Percentiles rank a stretch among this genome's conserved stretches.
phyloP scores from a whole-genome alignment of 2,888 invertebrate species.

The Erebia ligea region DNA sequence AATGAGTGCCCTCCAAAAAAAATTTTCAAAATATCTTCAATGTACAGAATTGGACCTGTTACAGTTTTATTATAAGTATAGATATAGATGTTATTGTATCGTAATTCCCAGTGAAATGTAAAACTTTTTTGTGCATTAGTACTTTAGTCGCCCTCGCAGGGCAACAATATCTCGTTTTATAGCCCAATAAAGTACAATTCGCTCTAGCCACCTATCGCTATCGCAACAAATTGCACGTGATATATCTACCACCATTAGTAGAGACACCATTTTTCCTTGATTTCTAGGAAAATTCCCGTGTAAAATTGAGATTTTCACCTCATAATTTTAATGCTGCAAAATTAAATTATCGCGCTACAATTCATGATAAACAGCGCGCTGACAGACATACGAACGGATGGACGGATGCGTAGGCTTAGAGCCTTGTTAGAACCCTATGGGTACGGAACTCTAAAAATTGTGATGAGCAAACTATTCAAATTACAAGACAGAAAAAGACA shows the following conservation, averaged over 20 bases:
- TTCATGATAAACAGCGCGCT: too few relatives aligned
- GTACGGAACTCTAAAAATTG: too few relatives aligned
- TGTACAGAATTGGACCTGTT: too few relatives aligned
- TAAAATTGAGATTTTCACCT: neutral
- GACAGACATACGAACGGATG: too few relatives aligned
- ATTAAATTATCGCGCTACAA: too few relatives aligned
- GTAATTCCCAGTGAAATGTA: constrained; percentile 20
- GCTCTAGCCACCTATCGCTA: constrained; percentile 65
- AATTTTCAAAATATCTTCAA: too few relatives aligned
- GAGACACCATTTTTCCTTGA: constrained; percentile 40
- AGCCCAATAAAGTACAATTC: constrained; percentile 72
- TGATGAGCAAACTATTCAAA: too few relatives aligned
- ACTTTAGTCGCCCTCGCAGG: constrained; percentile 30
- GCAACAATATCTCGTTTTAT: constrained; percentile 57
- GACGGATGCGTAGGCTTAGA: too few relatives aligned
- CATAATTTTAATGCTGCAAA: neutral
- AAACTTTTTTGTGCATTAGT: constrained; percentile 29
- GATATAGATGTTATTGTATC: neutral
- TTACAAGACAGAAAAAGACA: too few relatives aligned
- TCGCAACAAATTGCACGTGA: constrained; percentile 80
- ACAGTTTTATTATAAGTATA: neutral
- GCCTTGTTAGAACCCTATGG: too few relatives aligned
- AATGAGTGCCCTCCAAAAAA: too few relatives aligned
- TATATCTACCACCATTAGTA: constrained; percentile 66
- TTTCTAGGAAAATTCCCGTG: neutral